Conservation (phyloP, 2,797 vertebrate genomes). For the Scleropages formosus region DNA sequence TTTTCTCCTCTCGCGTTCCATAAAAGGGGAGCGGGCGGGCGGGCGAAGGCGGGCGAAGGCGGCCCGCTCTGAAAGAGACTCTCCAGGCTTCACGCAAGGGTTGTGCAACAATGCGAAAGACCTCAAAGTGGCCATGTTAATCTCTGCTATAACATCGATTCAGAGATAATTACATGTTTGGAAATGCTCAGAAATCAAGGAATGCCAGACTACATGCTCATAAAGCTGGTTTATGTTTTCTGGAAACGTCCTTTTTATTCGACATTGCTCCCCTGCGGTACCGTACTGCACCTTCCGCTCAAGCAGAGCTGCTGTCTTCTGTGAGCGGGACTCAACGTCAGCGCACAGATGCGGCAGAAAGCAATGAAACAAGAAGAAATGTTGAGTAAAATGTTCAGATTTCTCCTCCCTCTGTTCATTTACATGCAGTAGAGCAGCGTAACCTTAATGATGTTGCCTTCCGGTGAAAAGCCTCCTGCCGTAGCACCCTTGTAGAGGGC, state of each 20-base stretch:
- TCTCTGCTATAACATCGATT: conserved; percentile 19
- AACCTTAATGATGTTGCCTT: no score
- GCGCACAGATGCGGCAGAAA: background rate
- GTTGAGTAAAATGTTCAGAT: background rate
- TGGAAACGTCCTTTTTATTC: background rate
- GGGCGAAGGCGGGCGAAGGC: background rate
- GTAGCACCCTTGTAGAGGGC: no score
- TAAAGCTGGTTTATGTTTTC: background rate
- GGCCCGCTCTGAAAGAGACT: conserved; percentile 17
- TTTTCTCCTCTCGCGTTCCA: conserved; percentile 22
- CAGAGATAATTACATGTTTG: conserved; percentile 19
- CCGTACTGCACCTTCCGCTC: background rate
- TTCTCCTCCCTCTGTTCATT: background rate
- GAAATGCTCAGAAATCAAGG: conserved; percentile 10
- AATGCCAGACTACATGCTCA: conserved; percentile 5
- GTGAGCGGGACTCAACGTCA: background rate
- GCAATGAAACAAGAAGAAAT: background rate
- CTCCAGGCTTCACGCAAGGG: conserved; percentile 2
- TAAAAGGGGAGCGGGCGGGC: conserved; percentile 4
- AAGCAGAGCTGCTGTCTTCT: background rate
- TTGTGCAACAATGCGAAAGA: conserved; percentile 12
- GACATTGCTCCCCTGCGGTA: background rate
- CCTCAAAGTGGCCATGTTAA: conserved; percentile 11
- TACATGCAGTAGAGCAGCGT: background rate
- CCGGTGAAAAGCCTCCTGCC: no score